Percentiles rank a stretch among this genome's conserved stretches.
phyloP scores from a whole-genome alignment of 2,888 invertebrate genomes.

The Sphecodes monilicornis region DNA sequence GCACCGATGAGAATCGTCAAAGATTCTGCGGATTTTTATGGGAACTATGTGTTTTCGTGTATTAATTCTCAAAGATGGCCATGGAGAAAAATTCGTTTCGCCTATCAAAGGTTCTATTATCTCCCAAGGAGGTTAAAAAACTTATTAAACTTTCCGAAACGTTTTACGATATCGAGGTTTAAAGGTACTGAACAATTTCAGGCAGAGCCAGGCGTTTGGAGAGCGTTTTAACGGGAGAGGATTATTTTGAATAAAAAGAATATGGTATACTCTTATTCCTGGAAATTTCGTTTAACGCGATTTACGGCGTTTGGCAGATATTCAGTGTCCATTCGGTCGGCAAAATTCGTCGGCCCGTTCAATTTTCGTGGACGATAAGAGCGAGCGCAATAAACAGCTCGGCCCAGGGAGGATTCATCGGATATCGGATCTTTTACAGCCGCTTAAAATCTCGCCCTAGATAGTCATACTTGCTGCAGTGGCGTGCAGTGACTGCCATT shows the following conservation, averaged over 20 bases:
- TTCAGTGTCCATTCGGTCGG: neutral
- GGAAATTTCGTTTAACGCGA: neutral
- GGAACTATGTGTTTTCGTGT: neutral
- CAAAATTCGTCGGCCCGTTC: slow-evolving; percentile 14
- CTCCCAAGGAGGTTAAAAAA: neutral
- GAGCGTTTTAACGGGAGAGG: neutral
- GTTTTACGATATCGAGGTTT: neutral
- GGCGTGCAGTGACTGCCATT: neutral
- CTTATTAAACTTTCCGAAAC: neutral
- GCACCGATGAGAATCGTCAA: neutral
- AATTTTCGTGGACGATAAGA: neutral
- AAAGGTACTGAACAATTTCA: neutral
- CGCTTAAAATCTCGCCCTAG: neutral
- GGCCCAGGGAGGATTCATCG: neutral
- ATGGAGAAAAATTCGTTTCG: neutral
- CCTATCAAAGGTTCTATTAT: neutral
- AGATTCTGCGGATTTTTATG: neutral
- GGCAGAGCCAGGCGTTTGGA: neutral
- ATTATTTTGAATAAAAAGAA: neutral
- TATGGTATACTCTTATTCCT: neutral
- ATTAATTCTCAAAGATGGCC: neutral
- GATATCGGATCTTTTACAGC: slow-evolving; percentile 6
- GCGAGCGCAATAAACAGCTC: slow-evolving; percentile 1
- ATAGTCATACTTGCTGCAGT: neutral
- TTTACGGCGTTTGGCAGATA: slow-evolving; percentile 13